Conservation (phyloP, 2,888 invertebrate species). For the Tolmerus cingulatus region DNA sequence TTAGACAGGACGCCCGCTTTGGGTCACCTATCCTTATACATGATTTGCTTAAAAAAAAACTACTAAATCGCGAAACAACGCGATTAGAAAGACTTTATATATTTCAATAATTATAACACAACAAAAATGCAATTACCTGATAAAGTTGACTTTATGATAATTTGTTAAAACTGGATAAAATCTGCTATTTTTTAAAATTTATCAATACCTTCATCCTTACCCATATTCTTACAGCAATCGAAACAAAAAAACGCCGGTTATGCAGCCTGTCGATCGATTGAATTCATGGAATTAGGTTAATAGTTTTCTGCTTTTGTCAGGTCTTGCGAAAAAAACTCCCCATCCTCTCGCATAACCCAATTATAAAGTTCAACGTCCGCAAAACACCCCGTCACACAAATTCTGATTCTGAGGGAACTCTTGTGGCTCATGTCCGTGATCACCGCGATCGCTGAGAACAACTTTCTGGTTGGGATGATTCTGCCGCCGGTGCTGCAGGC, state of each 20-base stretch:
- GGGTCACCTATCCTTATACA: no score
- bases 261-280: background rate
- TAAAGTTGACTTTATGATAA: background rate
- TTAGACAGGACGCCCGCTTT: no score
- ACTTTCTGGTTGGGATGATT: background rate
- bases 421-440: background rate
- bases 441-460: background rate
- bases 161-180: background rate
- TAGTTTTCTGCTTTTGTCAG: background rate
- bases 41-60: no score
- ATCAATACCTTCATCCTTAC: background rate
- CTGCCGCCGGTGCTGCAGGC: background rate
- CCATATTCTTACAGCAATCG: background rate
- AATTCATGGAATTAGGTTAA: background rate
- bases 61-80: no score
- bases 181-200: background rate
- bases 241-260: background rate
- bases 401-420: background rate
- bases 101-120: no score
- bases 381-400: background rate
- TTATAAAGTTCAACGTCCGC: slow-evolving; percentile 27
- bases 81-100: no score
- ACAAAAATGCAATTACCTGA: no score
- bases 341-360: background rate
- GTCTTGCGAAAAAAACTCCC: background rate